phyloP scores from a whole-genome alignment of 1,140 invertebrate genomes.

The Agraylea sexmaculata region DNA sequence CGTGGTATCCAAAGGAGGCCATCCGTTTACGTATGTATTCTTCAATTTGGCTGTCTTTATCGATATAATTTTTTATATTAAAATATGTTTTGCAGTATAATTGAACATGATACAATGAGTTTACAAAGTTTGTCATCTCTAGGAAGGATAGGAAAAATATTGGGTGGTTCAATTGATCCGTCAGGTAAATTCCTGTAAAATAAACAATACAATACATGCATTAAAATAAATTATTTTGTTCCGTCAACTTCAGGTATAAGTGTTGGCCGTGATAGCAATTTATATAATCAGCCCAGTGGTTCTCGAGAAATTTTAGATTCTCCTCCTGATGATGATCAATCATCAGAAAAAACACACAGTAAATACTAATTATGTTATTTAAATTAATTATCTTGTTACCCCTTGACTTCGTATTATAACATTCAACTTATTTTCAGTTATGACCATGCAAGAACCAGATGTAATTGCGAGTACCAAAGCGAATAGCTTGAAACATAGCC shows the following conservation, averaged over 20 bases:
- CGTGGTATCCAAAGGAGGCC: constrained; percentile 45
- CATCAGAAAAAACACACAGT: constrained; percentile 9
- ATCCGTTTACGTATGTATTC: constrained; percentile 45
- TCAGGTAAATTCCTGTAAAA: constrained; percentile 27
- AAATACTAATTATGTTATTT: constrained; percentile 1
- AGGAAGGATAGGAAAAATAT: constrained; percentile 63
- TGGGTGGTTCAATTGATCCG: constrained; percentile 49
- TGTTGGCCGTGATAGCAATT: constrained; percentile 14
- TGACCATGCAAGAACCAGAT: constrained; percentile 69
- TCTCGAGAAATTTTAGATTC: constrained; percentile 12
- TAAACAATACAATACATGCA: not conserved
- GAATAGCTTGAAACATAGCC: constrained; percentile 39
- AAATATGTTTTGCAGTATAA: constrained; percentile 43
- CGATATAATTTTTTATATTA: not conserved
- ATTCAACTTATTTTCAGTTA: constrained; percentile 2
- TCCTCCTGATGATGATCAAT: constrained; percentile 11
- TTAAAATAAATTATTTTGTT: constrained; percentile 3
- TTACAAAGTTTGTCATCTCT: constrained; percentile 77
- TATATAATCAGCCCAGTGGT: constrained; percentile 2
- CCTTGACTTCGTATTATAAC: not conserved
- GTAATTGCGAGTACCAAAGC: constrained; percentile 88
- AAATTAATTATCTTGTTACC: constrained; percentile 1
- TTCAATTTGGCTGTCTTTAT: not conserved
- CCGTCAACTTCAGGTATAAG: constrained; percentile 8
- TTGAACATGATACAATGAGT: constrained; percentile 75